A percentile compares a stretch with the other conserved stretches of the same genome.
phyloP scores from a whole-genome alignment of 2,888 invertebrate species.

The Ophion slaviceki region DNA sequence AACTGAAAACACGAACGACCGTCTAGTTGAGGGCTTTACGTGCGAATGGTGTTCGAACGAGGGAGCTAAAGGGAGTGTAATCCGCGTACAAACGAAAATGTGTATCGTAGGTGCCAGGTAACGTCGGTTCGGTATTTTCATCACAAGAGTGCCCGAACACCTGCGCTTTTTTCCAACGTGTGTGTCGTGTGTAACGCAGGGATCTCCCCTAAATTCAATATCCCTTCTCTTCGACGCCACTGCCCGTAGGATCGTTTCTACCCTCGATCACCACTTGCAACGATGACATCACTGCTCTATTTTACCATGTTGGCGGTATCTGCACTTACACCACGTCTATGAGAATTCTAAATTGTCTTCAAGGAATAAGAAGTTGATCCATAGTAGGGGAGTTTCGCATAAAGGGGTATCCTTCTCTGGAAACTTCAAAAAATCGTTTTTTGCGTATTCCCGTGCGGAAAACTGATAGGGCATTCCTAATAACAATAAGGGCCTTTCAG shows the following conservation, averaged over 20 bases:
- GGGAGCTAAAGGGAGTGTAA: slow-evolving; percentile 14
- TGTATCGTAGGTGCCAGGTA: slow-evolving; percentile 42
- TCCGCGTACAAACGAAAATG: neutral
- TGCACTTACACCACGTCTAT: neutral
- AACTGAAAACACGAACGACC: slow-evolving; percentile 6
- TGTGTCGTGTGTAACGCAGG: neutral
- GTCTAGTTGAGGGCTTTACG: slow-evolving; percentile 28
- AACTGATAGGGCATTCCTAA: too few species aligned
- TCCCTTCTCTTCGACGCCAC: slow-evolving; percentile 3
- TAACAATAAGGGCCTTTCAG: too few species aligned
- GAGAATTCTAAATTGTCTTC: neutral
- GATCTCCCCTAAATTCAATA: slow-evolving; percentile 45
- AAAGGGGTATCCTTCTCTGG: too few species aligned
- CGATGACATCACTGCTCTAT: neutral
- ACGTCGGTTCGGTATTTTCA: slow-evolving; percentile 52
- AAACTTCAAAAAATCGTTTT: too few species aligned
- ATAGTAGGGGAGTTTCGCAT: too few species aligned
- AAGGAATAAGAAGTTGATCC: neutral
- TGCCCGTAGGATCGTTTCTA: slow-evolving; percentile 21
- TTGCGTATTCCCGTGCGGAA: too few species aligned
- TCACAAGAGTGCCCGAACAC: slow-evolving; percentile 45
- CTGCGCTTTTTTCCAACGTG: slow-evolving; percentile 40
- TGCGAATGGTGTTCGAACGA: slow-evolving; percentile 26
- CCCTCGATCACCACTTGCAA: slow-evolving; percentile 7
- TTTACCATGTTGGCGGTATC: neutral